A percentile compares a stretch with the other conserved stretches of the same genome.
Conservation (phyloP, 2,888 invertebrate species). For the Spilarctia lutea region DNA sequence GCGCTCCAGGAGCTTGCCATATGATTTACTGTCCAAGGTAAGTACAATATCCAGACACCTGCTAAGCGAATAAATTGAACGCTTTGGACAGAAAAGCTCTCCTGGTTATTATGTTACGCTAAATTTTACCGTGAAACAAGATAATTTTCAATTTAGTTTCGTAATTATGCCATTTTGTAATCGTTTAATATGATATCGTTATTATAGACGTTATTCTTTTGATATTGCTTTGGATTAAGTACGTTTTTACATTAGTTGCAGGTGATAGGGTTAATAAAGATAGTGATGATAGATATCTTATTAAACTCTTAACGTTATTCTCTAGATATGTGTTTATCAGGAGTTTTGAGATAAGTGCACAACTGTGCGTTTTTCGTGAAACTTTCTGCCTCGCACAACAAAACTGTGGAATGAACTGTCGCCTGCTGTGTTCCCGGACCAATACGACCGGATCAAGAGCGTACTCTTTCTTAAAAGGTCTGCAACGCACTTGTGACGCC, state of each 20-base stretch:
- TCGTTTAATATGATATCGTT: not conserved
- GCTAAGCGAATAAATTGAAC: conserved; percentile 70
- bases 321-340: too few species aligned
- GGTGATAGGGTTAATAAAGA: not conserved
- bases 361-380: too few species aligned
- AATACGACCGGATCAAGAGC: too few species aligned
- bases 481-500: too few species aligned
- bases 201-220: not conserved
- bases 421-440: too few species aligned
- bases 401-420: too few species aligned
- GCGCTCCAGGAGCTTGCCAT: conserved; percentile 47
- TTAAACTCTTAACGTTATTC: too few species aligned
- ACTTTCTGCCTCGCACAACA: too few species aligned
- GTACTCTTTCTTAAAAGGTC: too few species aligned
- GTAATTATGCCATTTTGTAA: conserved; percentile 25
- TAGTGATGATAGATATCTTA: too few species aligned
- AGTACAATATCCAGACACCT: conserved; percentile 58
- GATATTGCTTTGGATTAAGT: not conserved
- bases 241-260: not conserved
- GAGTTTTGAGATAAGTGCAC: too few species aligned
- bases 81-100: conserved; percentile 56
- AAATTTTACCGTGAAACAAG: conserved; percentile 53
- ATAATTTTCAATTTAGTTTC: conserved; percentile 58
- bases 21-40: conserved; percentile 53
- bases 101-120: conserved; percentile 51